phyloP scores from a whole-genome alignment of 1,140 invertebrate genomes.

The Brachionus asplanchnoidis region DNA sequence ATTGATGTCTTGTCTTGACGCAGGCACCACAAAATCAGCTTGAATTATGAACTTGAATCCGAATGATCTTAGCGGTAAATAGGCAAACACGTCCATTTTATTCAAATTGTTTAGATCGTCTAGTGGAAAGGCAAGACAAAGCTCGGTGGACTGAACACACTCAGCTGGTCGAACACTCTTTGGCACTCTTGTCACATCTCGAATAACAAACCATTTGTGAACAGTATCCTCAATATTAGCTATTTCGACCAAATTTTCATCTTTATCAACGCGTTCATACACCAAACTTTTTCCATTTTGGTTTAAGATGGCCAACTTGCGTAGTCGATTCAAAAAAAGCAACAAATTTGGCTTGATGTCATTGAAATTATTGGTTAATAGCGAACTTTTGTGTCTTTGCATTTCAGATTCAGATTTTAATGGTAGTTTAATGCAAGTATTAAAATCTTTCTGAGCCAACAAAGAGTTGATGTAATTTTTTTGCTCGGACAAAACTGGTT shows the following conservation, averaged over 20 bases:
- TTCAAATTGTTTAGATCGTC: not conserved
- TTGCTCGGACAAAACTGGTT: not conserved
- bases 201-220: constrained; percentile 28
- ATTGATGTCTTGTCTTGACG: constrained; percentile 34
- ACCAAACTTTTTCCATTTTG: not conserved
- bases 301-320: constrained; percentile 40
- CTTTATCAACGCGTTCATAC: not conserved
- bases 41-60: constrained; percentile 40
- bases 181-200: not conserved
- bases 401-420: constrained; percentile 48
- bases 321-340: constrained; percentile 51
- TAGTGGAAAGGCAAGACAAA: constrained; percentile 33
- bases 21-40: constrained; percentile 41
- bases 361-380: constrained; percentile 51
- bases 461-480: not conserved
- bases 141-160: not conserved
- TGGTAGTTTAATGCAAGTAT: constrained; percentile 50
- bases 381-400: constrained; percentile 42
- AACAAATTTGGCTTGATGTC: constrained; percentile 54
- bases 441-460: constrained; percentile 46
- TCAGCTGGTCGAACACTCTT: not conserved
- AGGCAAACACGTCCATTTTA: constrained; percentile 33
- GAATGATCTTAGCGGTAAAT: constrained; percentile 30
- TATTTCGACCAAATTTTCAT: not conserved
- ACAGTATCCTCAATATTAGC: not conserved